Percentiles rank a stretch among this genome's conserved stretches.
These are phyloP conservation scores for Drosophila nigricruria DNA, from an alignment of 2,888 invertebrate species.

Conservation along the genomic window DNA sequence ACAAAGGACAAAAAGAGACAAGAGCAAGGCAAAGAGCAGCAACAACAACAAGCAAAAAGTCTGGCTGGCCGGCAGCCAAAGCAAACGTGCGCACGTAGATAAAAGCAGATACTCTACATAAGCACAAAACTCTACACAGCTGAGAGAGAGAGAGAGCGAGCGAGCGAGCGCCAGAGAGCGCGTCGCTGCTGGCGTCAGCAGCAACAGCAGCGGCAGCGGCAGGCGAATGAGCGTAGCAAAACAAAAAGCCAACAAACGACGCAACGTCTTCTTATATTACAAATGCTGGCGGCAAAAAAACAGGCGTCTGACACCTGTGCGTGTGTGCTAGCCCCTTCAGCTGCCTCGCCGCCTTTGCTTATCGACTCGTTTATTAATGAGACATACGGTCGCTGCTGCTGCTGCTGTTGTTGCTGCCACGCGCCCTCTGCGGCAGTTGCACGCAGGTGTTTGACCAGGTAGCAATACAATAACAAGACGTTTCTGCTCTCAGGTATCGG, in stretches of 20 bases:
- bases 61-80: constrained; percentile 66
- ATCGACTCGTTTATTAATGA: constrained; percentile 64
- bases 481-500: constrained; percentile 30
- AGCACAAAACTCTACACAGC: constrained; percentile 50
- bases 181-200: constrained; percentile 36
- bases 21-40: constrained; percentile 12
- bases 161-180: constrained; percentile 15
- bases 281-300: constrained; percentile 46
- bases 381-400: constrained; percentile 37
- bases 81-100: constrained; percentile 59
- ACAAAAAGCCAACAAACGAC: constrained; percentile 49
- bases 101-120: constrained; percentile 55
- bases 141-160: constrained; percentile 13
- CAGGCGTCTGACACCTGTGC: constrained; percentile 64
- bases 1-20: constrained; percentile 32
- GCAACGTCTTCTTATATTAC: constrained; percentile 59
- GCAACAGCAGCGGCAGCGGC: constrained; percentile 14
- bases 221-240: constrained; percentile 67
- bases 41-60: constrained; percentile 8
- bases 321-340: constrained; percentile 18
- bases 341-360: background rate
- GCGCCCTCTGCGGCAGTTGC: constrained; percentile 40
- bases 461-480: constrained; percentile 6
- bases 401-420: constrained; percentile 50
- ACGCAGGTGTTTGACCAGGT: constrained; percentile 55